A percentile compares a stretch with the other conserved stretches of the same genome.
Evolutionary conservation across 2,797 vertebrate species (phyloP).

Genomic region (Amphiprion clarkii): DNA sequence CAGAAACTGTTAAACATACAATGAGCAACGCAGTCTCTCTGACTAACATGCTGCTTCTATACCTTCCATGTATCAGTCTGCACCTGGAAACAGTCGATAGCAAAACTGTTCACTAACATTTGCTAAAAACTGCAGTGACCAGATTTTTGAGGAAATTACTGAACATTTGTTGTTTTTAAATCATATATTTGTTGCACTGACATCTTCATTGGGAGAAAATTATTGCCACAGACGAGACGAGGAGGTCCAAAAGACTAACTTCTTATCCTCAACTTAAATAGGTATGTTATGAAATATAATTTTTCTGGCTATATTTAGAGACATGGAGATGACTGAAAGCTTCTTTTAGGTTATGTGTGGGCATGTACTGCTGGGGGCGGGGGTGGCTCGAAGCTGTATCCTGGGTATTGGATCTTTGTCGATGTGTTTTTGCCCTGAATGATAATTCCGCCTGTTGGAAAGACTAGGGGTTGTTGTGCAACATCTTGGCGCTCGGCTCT

Average conservation of each 20-base stretch:
- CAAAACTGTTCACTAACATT: neutral
- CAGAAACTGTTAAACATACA: neutral
- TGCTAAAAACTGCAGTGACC: neutral
- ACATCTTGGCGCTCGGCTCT: conserved; percentile 77
- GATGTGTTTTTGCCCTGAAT: conserved; percentile 80
- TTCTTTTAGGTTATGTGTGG: conserved; percentile 65
- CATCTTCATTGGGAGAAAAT: conserved; percentile 1
- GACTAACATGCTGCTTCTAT: no score
- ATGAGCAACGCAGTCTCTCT: no score
- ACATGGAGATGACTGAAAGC: conserved; percentile 44
- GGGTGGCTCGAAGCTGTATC: conserved; percentile 66
- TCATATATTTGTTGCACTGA: neutral
- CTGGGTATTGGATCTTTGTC: conserved; percentile 68
- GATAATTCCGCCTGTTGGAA: conserved; percentile 81
- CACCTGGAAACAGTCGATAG: conserved; percentile 10
- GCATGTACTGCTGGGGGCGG: conserved; percentile 61
- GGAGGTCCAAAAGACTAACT: conserved; percentile 12
- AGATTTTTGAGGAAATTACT: neutral
- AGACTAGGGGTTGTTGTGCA: conserved; percentile 81
- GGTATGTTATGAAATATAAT: conserved; percentile 3
- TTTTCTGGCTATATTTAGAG: conserved; percentile 27
- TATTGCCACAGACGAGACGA: neutral
- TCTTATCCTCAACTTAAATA: neutral
- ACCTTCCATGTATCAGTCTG: neutral
- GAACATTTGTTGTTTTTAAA: neutral